Evolutionary conservation across 2,113 vertebrate species (phyloP).

Genomic region (Antigone vipio): DNA sequence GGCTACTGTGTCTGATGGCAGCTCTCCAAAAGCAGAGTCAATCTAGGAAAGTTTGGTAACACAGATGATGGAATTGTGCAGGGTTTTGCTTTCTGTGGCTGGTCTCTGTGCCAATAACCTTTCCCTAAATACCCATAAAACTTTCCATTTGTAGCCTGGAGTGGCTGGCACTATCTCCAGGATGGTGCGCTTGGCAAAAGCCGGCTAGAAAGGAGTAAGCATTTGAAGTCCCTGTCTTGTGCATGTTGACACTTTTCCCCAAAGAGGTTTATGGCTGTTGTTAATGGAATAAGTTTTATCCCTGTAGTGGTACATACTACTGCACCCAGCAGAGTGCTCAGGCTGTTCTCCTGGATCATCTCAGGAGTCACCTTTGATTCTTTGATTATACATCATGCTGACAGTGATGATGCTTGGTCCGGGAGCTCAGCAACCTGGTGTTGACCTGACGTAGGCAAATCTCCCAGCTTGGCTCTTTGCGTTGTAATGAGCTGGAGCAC

Average conservation of each 20-base stretch:
- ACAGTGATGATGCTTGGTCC: background rate
- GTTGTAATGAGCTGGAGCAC: background rate
- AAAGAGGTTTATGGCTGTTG: background rate
- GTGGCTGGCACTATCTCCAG: background rate
- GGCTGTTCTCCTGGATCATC: background rate
- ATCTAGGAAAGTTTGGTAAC: slow-evolving; percentile 54
- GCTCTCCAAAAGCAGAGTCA: slow-evolving; percentile 16
- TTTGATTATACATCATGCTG: accelerated
- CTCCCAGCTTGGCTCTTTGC: background rate
- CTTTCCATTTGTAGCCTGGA: slow-evolving; percentile 38
- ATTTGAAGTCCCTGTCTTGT: background rate
- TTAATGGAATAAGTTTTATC: background rate
- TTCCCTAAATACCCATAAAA: slow-evolving; percentile 49
- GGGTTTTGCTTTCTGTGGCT: slow-evolving; percentile 28
- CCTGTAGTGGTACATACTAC: background rate
- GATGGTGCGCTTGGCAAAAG: background rate
- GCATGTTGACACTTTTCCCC: background rate
- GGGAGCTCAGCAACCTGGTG: background rate
- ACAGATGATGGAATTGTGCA: slow-evolving; percentile 19
- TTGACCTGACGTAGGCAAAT: background rate
- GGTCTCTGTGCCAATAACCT: slow-evolving; percentile 13
- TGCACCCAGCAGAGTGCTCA: background rate
- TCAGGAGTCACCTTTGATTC: background rate
- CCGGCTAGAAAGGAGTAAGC: background rate
- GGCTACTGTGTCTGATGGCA: slow-evolving; percentile 28